Evolutionary conservation across 2,888 invertebrate genomes (phyloP), one percentile per base, ranked within the genome.

Genomic region (Leptothorax acervorum): DNA sequence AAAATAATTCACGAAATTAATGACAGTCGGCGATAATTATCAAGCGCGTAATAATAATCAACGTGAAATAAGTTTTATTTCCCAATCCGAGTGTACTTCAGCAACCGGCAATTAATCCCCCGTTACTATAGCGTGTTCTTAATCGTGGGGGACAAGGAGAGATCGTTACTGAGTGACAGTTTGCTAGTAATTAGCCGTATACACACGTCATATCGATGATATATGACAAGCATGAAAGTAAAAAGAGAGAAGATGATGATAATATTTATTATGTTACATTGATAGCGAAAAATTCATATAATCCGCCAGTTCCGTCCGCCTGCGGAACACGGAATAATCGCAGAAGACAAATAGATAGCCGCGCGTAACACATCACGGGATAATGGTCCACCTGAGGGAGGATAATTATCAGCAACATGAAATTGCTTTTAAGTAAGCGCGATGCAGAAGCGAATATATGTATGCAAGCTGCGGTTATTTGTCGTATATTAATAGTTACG

Each of bases 341-440:
- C 53, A 63, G 63, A 35, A 73, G 60, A 51, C 73, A 82, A 74
- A 76, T 35, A 79, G 75, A 57, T 70, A 79, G 42, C 62, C 70
- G 55, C 35, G 55, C 75, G 62, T 76, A 86, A 79, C 65, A 23
- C 35, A 35, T 65, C 55, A 23, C 35, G 60, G 48, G 62, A 76
- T 84, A 82, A 89, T 85, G 68, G 81, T 53, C 62, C 78, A 57
- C 65, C 83, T 70, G 15, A 82, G 74, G 55, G 51, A 73, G 55
- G 53, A 8, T 62, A 53, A 79, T 83, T 79, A 83, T 85, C 70
- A 62, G 15, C 75, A 63, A 88, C 89, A 88, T 62, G 85, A 85
- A 84, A 90, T 84, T 86, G 90, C 87, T 90, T 84, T 90, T 85
- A 90, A 87, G 71, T 74, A 82, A 35, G 6, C 5, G 73, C 78